Percentiles rank a stretch among this genome's conserved stretches.
Conservation (phyloP, 1,140 invertebrate species). For the Magallana angulata region DNA sequence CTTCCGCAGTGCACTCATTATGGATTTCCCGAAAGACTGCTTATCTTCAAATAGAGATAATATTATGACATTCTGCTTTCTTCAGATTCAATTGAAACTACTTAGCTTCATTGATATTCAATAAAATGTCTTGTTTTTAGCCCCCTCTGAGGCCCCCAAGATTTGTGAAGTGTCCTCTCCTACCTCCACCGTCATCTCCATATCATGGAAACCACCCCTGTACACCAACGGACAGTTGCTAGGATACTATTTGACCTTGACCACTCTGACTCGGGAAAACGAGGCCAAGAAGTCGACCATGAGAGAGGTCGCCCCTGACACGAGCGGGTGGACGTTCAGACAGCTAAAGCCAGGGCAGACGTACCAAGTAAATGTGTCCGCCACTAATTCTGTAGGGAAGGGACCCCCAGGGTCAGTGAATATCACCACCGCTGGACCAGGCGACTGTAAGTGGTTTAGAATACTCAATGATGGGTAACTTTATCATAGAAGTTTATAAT, state of each 20-base stretch:
- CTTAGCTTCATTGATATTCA: no score
- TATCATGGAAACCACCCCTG: constrained; percentile 92
- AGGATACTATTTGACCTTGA: constrained; percentile 88
- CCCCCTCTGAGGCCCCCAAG: constrained; percentile 79
- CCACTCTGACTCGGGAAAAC: constrained; percentile 72
- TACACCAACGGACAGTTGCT: constrained; percentile 93
- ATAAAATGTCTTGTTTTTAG: constrained; percentile 52
- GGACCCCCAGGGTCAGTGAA: constrained; percentile 85
- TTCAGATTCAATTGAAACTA: no score
- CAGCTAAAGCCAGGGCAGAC: constrained; percentile 87
- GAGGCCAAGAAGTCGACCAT: constrained; percentile 74
- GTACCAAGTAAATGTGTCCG: constrained; percentile 88
- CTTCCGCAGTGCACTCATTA: no score
- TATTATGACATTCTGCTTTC: no score
- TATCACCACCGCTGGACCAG: constrained; percentile 82
- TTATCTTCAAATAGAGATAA: no score
- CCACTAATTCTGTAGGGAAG: constrained; percentile 89
- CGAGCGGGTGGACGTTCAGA: constrained; percentile 86
- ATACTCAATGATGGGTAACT: no score
- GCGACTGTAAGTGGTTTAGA: constrained; percentile 65
- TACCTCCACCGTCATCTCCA: constrained; percentile 89
- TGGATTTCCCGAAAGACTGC: no score
- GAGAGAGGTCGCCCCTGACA: constrained; percentile 85
- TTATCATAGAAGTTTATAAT: no score
- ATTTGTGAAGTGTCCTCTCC: constrained; percentile 87